Evolutionary conservation across 2,888 invertebrate species (phyloP), one percentile per base, ranked within the genome.

Genomic region (Octodonta nipae): DNA sequence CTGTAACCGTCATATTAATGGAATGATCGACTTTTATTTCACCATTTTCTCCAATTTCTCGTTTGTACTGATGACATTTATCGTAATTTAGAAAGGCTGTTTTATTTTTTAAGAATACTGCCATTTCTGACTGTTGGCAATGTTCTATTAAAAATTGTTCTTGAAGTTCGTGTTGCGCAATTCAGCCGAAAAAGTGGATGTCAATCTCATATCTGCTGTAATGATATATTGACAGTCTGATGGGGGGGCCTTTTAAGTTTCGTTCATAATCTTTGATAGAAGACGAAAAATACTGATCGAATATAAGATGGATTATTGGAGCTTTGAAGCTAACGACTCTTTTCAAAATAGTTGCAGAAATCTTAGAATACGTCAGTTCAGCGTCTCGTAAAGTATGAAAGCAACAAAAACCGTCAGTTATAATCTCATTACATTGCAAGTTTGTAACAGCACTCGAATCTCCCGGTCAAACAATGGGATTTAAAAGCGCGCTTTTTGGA

Each of bases 41-140:
- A 22, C 6, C 22, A 11, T 30, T 17, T 30, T 16, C 13, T 11
- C 30, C 30, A n/a, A n/a, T 30, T 6, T 12, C 5, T 17, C 6
- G 8, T 10, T 30, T 20, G 22, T 22, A 30, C n/a, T 30, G 13
- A n/a, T 30, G 22, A 12, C 20, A 30, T 17, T 30, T 6, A 13
- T 30, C 24, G 13, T 12, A 30, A 22, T 30, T 22, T 6, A 24
- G 11, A 24, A n/a, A 30, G 10, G 20, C 30, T 13, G 3, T 30
- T 30, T 30, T 30, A 20, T 17, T 30, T 17, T 17, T 11, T 4
- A 30, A 30, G 24, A 30, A 30, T 20, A 12, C 22, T 12, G 22
- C 22, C 30, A 30, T 30, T 22, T 30, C 30, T 5, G 30, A 7
- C 30, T 22, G 11, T 12, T 30, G 20, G 22, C 30, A 30, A 30